phyloP scores from a whole-genome alignment of 2,888 invertebrate species.

The Steinernema hermaphroditum region DNA sequence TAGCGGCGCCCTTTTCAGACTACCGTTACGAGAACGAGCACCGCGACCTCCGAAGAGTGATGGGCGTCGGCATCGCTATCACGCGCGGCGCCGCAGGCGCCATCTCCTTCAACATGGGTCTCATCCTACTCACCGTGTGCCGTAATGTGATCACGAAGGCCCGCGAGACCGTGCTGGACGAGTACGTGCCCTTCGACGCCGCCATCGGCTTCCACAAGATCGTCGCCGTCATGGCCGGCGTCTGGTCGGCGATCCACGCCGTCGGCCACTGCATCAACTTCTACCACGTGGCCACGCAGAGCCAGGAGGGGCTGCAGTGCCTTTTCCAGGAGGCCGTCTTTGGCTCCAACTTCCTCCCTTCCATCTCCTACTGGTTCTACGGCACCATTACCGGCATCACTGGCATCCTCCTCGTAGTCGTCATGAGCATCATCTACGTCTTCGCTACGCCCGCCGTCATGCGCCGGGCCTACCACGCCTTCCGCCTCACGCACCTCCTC shows the following conservation, averaged over 20 bases:
- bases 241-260: slow-evolving; percentile 87
- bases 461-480: slow-evolving; percentile 84
- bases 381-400: slow-evolving; percentile 84
- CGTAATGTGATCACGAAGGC: slow-evolving; percentile 86
- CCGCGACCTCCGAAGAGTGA: slow-evolving; percentile 88
- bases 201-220: slow-evolving; percentile 97
- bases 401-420: slow-evolving; percentile 82
- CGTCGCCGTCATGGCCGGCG: slow-evolving; percentile 88
- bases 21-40: slow-evolving; percentile 96
- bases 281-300: slow-evolving; percentile 94
- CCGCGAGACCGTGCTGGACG: slow-evolving; percentile 89
- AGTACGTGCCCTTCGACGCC: slow-evolving; percentile 89
- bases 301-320: slow-evolving; percentile 85
- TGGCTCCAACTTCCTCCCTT: slow-evolving; percentile 84
- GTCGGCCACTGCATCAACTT: slow-evolving; percentile 94
- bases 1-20: slow-evolving; percentile 71
- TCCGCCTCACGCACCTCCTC: slow-evolving; percentile 89
- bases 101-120: slow-evolving; percentile 88
- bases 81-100: slow-evolving; percentile 89
- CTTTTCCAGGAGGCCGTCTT: slow-evolving; percentile 90
- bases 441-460: slow-evolving; percentile 90
- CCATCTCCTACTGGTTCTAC: slow-evolving; percentile 92
- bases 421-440: slow-evolving; percentile 93
- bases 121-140: slow-evolving; percentile 81
- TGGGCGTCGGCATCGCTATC: slow-evolving; percentile 94